Evolutionary conservation across 2,113 vertebrate species (phyloP), one percentile per base, ranked within the genome.

Genomic region (Glaucidium brasilianum): DNA sequence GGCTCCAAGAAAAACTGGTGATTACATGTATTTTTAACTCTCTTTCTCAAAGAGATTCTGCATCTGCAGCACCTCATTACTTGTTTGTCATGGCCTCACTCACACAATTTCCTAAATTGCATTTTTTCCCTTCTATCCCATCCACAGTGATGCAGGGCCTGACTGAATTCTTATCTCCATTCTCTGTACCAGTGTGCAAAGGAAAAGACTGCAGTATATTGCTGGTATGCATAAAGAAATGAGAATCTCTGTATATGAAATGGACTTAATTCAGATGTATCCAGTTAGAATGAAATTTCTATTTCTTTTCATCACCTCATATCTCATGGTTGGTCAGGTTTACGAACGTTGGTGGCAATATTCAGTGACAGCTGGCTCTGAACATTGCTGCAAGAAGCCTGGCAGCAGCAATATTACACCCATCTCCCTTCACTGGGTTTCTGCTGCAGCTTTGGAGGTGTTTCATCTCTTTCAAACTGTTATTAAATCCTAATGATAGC

Each of bases 401-500:
- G 0, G 21, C 7, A 49, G 41, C 41, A 63, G 63, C 0, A 0
- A 10, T 30, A 26, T 39, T 60, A 62, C 10, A 11, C 49, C 37
- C 7, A 15, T 34, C n/a, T 71, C 20, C 17, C 13, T 83, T 43
- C 47, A 14, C 17, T 34, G 23, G 49, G 21, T 45, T 82, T 62
- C 64, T 88, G 71, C 68, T 75, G 41, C 49, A 50, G 37, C 32
- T 88, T 47, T 1, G 1, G 58, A 49, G n/a, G 7, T 13, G 7
- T 58, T 53, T 58, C 1, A 15, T 71, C 35, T 17, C 9, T n/a
- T 92, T 63, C 22, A 45, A 79, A 59, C 16, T 8, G 6, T 35
- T 80, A 12, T 15, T 35, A 39, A 76, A 53, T 47, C 30, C 27
- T 75, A 63, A 22, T 15, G 41, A 23, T 39, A 39, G 14, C 7